phyloP scores from a whole-genome alignment of 2,888 invertebrate species.

The Clostera curtula region DNA sequence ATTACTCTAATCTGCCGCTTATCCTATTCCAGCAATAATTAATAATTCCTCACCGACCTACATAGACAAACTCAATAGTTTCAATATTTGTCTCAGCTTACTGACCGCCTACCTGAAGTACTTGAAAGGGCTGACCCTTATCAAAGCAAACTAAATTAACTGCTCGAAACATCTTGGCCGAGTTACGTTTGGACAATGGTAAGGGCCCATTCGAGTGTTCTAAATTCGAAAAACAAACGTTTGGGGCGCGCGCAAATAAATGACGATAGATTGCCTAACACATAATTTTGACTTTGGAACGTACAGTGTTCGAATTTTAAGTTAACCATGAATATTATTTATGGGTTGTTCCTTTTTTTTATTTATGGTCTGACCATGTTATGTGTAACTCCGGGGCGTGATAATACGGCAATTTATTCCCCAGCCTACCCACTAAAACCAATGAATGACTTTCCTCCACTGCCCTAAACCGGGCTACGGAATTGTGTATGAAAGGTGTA shows the following conservation, averaged over 20 bases:
- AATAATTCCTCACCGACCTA: conserved; percentile 25
- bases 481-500: too few relatives aligned
- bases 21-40: conserved; percentile 22
- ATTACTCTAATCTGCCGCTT: conserved; percentile 8
- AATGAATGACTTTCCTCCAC: too few relatives aligned
- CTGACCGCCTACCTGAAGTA: conserved; percentile 59
- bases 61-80: conserved; percentile 36
- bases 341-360: too few relatives aligned
- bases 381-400: too few relatives aligned
- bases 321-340: too few relatives aligned
- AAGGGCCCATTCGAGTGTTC: conserved; percentile 33
- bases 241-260: conserved; percentile 29
- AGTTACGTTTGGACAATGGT: conserved; percentile 50
- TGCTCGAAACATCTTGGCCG: conserved; percentile 69
- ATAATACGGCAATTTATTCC: too few relatives aligned
- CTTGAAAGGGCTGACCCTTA: conserved; percentile 61
- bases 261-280: conserved; percentile 36
- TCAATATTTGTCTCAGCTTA: conserved; percentile 49
- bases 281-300: conserved; percentile 4
- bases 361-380: too few relatives aligned
- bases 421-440: too few relatives aligned
- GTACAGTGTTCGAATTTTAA: too few relatives aligned
- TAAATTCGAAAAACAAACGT: conserved; percentile 66
- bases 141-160: conserved; percentile 72
- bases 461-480: too few relatives aligned